phyloP scores from a whole-genome alignment of 2,888 invertebrate species.

The Agelastica alni region DNA sequence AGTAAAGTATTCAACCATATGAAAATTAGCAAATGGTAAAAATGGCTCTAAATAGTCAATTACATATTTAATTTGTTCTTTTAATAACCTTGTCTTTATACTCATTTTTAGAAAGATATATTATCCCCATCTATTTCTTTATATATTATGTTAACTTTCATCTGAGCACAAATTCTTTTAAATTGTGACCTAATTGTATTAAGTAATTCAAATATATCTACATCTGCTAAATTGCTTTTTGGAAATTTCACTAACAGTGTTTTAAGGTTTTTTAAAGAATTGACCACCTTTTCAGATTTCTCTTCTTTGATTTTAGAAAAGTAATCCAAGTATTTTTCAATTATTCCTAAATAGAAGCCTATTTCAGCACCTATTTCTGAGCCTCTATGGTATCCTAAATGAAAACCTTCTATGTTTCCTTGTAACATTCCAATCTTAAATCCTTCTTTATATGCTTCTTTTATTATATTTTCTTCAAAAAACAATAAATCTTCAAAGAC shows the following conservation, averaged over 20 bases:
- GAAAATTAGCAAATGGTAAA: conserved; percentile 71
- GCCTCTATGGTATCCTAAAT: conserved; percentile 78
- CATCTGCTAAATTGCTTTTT: conserved; percentile 64
- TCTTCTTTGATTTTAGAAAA: conserved; percentile 41
- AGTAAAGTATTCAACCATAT: conserved; percentile 77
- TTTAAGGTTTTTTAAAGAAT: conserved; percentile 63
- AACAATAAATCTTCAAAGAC: conserved; percentile 72
- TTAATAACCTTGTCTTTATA: conserved; percentile 47
- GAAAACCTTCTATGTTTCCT: conserved; percentile 71
- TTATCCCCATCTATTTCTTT: conserved; percentile 64
- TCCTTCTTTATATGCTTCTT: conserved; percentile 71
- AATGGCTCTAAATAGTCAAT: conserved; percentile 64
- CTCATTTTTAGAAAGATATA: conserved; percentile 63
- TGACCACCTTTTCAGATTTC: conserved; percentile 61
- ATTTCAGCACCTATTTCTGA: conserved; percentile 76
- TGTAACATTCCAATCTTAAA: conserved; percentile 63
- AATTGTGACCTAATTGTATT: conserved; percentile 70
- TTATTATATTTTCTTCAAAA: conserved; percentile 68
- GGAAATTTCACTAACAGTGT: conserved; percentile 63
- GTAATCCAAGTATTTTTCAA: conserved; percentile 53
- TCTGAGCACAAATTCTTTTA: conserved; percentile 69
- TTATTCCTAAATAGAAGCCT: conserved; percentile 71
- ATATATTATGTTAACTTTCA: conserved; percentile 63
- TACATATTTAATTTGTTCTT: conserved; percentile 58
- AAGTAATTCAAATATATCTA: conserved; percentile 67